Base-by-base conservation (phyloP, 2,797 vertebrate species). In the Micrastur ruficollis region DNA sequence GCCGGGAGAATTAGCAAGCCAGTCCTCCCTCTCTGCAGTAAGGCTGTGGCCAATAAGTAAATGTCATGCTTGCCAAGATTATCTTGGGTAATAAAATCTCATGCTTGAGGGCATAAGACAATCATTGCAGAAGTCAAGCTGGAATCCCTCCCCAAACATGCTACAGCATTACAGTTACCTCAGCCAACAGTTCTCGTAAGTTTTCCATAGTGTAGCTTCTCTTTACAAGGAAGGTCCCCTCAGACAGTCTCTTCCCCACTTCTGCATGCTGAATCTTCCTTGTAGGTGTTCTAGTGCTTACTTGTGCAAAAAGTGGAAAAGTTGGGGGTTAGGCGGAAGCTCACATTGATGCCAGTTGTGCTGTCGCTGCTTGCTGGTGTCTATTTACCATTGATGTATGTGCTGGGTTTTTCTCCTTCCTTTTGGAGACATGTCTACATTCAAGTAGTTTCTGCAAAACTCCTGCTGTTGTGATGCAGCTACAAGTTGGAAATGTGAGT, bases 51-150 rank as follows among this genome's bases (percentile, higher is more conserved):
- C 70, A 74, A 44, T 71, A 89, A 79, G 58, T 90, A 70, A 65
- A 59, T 63, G 63, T 46, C 63, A 31, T 38, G 36, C 52, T 86
- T 81, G 81, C 90, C 81, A 91, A 90, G 81, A 65, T 73, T 94
- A 93, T 36, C 36, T 36, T 36, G 74, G 49, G 40, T 71, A 95
- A 92, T 93, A 91, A 84, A 89, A 92, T 50, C 59, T 94, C 36
- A 18, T 80, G 83, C 91, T 61, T 67, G 63, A 81, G 82, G 88
- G 73, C 86, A 80, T 90, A 73, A 95, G 86, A 36, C 81, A 70
- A 26, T 90, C 44, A 34, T 53, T 76, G 74, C 83, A 91, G 93
- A 56, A 90, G 47, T 95, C 86, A 89, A 50, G 73, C 90, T 93
- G 74, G 63, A 92, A 56, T 92, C 82, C 78, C 74, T 95, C 74